Conservation (phyloP, 30 jellyfish, hydroid and myxozoan species). For the Pseudorhiza aurosa region DNA sequence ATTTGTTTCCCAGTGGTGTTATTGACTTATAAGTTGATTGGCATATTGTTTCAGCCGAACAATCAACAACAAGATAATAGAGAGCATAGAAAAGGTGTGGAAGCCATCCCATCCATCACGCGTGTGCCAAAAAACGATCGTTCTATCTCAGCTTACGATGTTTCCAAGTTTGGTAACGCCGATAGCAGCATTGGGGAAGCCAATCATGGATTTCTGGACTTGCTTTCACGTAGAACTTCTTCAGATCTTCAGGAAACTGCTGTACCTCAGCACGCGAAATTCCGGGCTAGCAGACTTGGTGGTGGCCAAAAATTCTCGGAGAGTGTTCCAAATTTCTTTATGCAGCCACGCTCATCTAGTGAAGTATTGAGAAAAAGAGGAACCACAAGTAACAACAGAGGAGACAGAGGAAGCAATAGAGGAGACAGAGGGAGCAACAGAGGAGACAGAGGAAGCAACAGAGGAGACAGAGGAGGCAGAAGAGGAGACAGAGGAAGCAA, state of each 20-base stretch:
- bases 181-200: too few species aligned
- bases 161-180: too few species aligned
- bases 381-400: not conserved
- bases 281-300: not conserved
- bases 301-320: not conserved
- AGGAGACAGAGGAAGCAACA: not conserved
- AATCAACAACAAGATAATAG: too few species aligned
- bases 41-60: too few species aligned
- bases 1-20: too few species aligned
- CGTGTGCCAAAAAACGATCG: too few species aligned
- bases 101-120: too few species aligned
- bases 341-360: too few species aligned
- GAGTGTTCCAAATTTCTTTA: not conserved
- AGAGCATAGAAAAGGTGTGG: too few species aligned
- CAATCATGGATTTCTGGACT: not conserved
- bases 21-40: too few species aligned
- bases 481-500: constrained; percentile 2
- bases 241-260: not conserved
- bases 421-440: not conserved
- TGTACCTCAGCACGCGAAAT: not conserved
- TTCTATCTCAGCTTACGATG: too few species aligned
- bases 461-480: not conserved
- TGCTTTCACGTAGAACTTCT: not conserved
- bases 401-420: not conserved
- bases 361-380: too few species aligned